These are phyloP conservation scores for Ataeniobius toweri DNA, from an alignment of 2,797 vertebrate species.

Conservation along the genomic window DNA sequence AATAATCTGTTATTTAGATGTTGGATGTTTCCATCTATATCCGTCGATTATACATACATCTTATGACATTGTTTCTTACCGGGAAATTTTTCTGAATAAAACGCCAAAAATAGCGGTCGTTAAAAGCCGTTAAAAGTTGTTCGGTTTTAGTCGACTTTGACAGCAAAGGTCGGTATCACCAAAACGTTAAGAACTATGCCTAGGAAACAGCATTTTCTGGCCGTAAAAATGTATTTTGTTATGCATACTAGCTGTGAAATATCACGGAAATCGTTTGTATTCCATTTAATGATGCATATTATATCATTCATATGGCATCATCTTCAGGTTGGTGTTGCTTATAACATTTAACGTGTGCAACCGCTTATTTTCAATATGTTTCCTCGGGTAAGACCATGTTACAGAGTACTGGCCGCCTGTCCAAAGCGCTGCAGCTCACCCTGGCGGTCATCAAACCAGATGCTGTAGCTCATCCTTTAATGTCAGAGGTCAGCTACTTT, in stretches of 20 bases:
- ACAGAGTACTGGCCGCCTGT: slow-evolving; percentile 52
- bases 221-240: too few relatives aligned
- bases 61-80: not conserved
- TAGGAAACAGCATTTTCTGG: not conserved
- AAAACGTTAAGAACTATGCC: not conserved
- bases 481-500: slow-evolving; percentile 82
- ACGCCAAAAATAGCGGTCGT: not conserved
- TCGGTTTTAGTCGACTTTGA: not conserved
- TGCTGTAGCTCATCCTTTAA: slow-evolving; percentile 89
- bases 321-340: not conserved
- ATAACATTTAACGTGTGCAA: not conserved
- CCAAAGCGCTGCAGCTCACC: slow-evolving; percentile 88
- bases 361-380: not conserved
- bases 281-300: too few relatives aligned
- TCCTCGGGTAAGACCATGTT: slow-evolving; percentile 48
- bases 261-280: too few relatives aligned
- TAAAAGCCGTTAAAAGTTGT: not conserved
- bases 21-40: not conserved
- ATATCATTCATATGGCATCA: too few relatives aligned
- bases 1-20: not conserved
- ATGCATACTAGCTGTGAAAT: too few relatives aligned
- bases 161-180: not conserved
- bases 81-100: not conserved
- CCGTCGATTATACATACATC: not conserved
- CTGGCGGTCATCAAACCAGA: slow-evolving; percentile 93